Evolutionary conservation across 2,113 vertebrate species (phyloP), one percentile per base, ranked within the genome.

Genomic region (Jaculus jaculus): DNA sequence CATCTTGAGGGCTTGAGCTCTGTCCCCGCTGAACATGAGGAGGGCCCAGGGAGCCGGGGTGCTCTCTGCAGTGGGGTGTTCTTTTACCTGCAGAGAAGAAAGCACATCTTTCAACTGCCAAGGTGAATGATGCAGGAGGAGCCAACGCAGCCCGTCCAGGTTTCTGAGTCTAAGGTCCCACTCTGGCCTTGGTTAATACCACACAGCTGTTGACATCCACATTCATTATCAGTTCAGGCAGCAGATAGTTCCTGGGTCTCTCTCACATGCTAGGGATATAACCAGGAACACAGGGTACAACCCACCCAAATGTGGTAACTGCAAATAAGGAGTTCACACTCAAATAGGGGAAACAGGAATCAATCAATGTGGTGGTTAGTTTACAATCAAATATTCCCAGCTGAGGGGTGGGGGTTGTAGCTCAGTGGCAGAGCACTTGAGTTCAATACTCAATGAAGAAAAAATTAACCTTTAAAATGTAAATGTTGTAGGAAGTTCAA

Each of bases 1-100:
- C 18, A 99, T 98, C 72, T 96, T 97, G 61, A 99, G 98, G 42
- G 96, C 98, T 90, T 98, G 98, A 39, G 96, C 98, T 95, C 98
- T 98, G 92, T 98, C 96, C 6, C 98, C 97, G 0, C 91, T 98
- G 63, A 99, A 97, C 96, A 99, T 97, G 54, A 98, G 98, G 20
- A 99, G 97, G 71, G 90, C 96, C 99, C 99, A 99, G 0, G 80
- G 65, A 1, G 51, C 79, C 1, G 96, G 74, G 5, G 97, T 69
- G 0, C 90, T 74, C 21, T 66, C 94, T 4, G 94, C 66, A 0
- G 30, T 0, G 71, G 96, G 95, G 68, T 98, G 96, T 96, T 99
- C 99, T 1, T 97, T 98, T 18, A 95, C 98, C 99, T 99, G 54
- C 24, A 90, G 30, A n/a, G 51, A 66, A 34, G 68, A 34, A n/a